phyloP scores from a whole-genome alignment of 2,113 vertebrate genomes.

The Tonatia bakeri region DNA sequence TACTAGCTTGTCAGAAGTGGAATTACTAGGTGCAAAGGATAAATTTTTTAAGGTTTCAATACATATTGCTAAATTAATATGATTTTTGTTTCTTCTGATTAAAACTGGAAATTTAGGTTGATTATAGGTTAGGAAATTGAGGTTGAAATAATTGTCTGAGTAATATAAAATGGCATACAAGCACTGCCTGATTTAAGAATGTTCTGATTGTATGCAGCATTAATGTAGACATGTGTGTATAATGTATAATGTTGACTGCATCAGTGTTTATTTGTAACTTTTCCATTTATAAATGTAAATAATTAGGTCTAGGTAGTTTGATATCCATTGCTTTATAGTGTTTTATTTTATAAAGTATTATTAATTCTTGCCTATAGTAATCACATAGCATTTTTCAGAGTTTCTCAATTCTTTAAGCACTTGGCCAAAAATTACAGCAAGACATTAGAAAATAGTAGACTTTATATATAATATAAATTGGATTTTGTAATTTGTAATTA shows the following conservation, averaged over 20 bases:
- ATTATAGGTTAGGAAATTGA: conserved; percentile 9
- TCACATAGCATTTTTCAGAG: conserved; percentile 15
- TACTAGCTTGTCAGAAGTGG: neutral
- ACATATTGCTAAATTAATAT: neutral
- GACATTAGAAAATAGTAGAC: neutral
- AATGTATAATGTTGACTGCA: neutral
- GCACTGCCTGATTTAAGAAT: neutral
- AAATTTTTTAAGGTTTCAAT: neutral
- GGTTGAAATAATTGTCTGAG: neutral
- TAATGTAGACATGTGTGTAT: neutral
- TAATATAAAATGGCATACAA: neutral
- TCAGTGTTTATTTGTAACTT: neutral
- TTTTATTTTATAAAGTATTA: conserved; percentile 1
- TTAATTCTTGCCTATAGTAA: neutral
- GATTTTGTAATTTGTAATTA: neutral
- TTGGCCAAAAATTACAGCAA: neutral
- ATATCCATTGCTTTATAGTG: neutral
- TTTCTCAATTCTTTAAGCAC: neutral
- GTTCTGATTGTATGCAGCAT: neutral
- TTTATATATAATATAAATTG: neutral
- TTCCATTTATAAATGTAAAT: neutral
- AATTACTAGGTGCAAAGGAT: neutral
- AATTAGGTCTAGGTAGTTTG: neutral
- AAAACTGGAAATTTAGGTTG: neutral
- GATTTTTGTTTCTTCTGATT: neutral